Conservation (phyloP, 1,140 invertebrate species). For the Catajapyx aquilonaris region DNA sequence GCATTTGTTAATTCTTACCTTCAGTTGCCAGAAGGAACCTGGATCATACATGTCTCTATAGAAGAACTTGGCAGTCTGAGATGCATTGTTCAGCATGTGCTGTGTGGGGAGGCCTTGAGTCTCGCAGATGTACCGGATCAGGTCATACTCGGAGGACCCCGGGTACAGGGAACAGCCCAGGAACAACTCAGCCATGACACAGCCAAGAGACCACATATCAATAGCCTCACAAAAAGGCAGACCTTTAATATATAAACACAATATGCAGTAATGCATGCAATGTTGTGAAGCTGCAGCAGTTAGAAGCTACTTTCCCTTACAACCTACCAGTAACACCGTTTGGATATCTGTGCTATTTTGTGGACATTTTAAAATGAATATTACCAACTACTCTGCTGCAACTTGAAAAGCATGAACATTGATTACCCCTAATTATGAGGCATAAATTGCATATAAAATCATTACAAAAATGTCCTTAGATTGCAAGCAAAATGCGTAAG, state of each 20-base stretch:
- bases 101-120: slow-evolving; percentile 89
- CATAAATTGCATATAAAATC: no score
- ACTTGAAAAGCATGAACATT: no score
- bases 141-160: slow-evolving; percentile 98
- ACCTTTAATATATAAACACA: slow-evolving; percentile 20
- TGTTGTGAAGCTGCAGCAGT: neutral
- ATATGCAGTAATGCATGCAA: neutral
- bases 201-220: slow-evolving; percentile 99
- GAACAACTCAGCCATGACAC: slow-evolving; percentile 97
- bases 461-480: no score
- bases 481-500: no score
- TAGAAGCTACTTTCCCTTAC: no score
- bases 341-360: no score
- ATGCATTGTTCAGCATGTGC: slow-evolving; percentile 96
- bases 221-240: slow-evolving; percentile 98
- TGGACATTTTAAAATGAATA: no score
- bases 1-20: slow-evolving; percentile 24
- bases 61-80: slow-evolving; percentile 97
- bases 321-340: no score
- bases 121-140: slow-evolving; percentile 84
- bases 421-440: no score
- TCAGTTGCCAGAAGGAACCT: slow-evolving; percentile 93
- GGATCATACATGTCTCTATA: slow-evolving; percentile 89
- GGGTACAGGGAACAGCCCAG: slow-evolving; percentile 99
- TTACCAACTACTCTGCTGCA: no score